A percentile compares a stretch with the other conserved stretches of the same genome.
Evolutionary conservation across 2,113 vertebrate species (phyloP).

Genomic region (Zapornia atra): DNA sequence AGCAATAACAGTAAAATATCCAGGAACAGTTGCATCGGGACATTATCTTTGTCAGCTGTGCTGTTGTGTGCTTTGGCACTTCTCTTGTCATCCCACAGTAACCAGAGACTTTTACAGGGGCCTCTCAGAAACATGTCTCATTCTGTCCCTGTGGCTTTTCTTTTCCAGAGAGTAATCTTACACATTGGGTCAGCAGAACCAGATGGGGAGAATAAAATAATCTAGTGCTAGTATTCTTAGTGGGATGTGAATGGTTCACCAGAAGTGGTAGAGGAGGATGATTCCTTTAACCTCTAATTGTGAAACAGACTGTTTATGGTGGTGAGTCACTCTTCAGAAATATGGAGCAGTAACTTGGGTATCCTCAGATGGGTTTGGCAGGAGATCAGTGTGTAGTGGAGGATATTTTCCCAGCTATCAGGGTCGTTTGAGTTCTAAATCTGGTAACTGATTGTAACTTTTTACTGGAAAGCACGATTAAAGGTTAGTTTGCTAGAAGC

Average conservation of each 20-base stretch:
- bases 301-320: background rate
- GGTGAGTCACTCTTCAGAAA: background rate
- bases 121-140: background rate
- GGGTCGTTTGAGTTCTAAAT: background rate
- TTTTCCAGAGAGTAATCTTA: background rate
- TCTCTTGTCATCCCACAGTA: background rate
- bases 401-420: background rate
- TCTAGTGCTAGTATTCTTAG: background rate
- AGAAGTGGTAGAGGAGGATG: background rate
- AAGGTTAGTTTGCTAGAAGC: background rate
- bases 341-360: background rate
- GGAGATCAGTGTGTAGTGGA: background rate
- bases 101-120: background rate
- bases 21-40: background rate
- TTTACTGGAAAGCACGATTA: background rate
- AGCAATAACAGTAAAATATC: slow-evolving; percentile 36
- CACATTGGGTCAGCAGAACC: background rate
- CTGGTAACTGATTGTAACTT: background rate
- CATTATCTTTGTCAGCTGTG: background rate
- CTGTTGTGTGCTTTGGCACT: slow-evolving; percentile 7
- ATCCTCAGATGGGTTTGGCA: background rate
- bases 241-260: background rate
- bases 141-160: background rate
- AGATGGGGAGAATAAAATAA: background rate
- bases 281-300: background rate